A percentile compares a stretch with the other conserved stretches of the same genome.
Evolutionary conservation across 2,797 vertebrate species (phyloP).

Genomic region (Phataginus tricuspis): DNA sequence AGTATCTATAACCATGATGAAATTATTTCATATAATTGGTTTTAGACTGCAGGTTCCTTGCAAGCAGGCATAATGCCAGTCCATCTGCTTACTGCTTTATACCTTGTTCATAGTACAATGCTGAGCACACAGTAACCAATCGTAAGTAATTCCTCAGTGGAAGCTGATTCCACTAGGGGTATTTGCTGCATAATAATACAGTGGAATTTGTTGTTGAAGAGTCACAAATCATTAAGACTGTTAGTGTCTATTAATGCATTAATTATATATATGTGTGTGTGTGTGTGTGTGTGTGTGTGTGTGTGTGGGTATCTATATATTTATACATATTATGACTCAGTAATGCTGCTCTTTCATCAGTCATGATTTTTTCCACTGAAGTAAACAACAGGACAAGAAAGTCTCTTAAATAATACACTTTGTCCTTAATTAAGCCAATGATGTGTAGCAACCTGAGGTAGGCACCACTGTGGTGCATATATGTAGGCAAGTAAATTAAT

Average conservation of each 20-base stretch:
- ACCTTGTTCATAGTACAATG: background rate
- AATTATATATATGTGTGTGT: background rate
- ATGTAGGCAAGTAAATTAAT: background rate
- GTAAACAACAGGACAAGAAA: background rate
- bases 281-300: no score
- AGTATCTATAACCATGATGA: background rate
- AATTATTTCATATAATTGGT: background rate
- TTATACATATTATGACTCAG: background rate
- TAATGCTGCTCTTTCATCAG: background rate
- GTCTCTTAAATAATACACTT: background rate
- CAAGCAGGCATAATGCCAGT: background rate
- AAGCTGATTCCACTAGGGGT: background rate
- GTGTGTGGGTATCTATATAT: no score
- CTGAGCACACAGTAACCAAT: background rate
- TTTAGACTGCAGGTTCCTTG: background rate
- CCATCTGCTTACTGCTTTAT: background rate
- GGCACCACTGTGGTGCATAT: background rate
- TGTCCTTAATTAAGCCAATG: background rate
- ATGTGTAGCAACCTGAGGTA: background rate
- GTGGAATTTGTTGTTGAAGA: background rate
- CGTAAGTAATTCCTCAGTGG: background rate
- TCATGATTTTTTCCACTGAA: background rate
- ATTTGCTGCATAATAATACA: background rate
- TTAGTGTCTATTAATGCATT: background rate
- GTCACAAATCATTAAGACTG: background rate